phyloP scores from a whole-genome alignment of 1,140 invertebrate genomes.

The Megalonaias nervosa region DNA sequence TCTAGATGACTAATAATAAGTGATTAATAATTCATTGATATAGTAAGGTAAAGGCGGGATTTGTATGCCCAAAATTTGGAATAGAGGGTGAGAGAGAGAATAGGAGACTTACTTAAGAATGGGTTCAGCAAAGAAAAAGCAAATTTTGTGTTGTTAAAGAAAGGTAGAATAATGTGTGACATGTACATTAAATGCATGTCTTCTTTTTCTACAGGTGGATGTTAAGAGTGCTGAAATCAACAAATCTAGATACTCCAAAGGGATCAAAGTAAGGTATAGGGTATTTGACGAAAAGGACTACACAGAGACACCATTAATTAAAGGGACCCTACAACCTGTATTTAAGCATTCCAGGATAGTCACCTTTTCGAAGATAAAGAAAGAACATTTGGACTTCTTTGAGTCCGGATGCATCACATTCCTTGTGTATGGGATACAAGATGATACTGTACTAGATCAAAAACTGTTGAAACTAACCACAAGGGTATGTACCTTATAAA shows the following conservation, averaged over 20 bases:
- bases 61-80: no score
- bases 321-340: slow-evolving; percentile 60
- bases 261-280: slow-evolving; percentile 65
- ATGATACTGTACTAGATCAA: slow-evolving; percentile 61
- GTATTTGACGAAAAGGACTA: slow-evolving; percentile 54
- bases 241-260: slow-evolving; percentile 67
- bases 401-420: slow-evolving; percentile 69
- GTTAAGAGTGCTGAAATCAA: slow-evolving; percentile 59
- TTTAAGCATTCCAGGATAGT: slow-evolving; percentile 67
- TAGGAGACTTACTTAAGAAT: no score
- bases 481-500: slow-evolving; percentile 50
- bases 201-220: slow-evolving; percentile 43
- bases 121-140: no score
- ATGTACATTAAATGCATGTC: no score
- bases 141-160: no score
- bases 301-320: slow-evolving; percentile 62
- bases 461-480: slow-evolving; percentile 68
- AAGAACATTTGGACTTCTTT: slow-evolving; percentile 69
- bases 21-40: no score
- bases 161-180: no score
- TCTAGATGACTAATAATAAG: no score
- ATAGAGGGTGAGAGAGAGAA: no score
- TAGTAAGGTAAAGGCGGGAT: no score
- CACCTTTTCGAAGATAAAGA: slow-evolving; percentile 53
- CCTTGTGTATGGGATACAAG: slow-evolving; percentile 67